Evolutionary conservation across 2,797 vertebrate species (phyloP), one percentile per base, ranked within the genome.

Genomic region (Acanthurus leucopareius): DNA sequence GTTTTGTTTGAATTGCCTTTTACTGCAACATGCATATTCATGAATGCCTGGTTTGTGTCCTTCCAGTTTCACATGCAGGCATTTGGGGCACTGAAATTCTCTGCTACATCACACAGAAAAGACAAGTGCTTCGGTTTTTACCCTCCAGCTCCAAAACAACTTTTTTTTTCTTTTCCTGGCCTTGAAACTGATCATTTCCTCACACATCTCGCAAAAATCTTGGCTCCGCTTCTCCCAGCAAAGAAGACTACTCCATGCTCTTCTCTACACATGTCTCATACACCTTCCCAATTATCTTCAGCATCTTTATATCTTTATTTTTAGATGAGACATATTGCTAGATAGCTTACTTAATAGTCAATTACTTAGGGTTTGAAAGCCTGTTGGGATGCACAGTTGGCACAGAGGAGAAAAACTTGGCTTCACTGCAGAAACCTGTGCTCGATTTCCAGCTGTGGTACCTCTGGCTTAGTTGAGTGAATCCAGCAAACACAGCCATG

Each of bases 21-120:
- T 74, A 52, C 63, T 48, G 64, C 64, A 5, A 15, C 78, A 76
- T 91, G 75, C 80, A 93, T 91, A 90, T 93, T 90, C 87, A 90
- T 89, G 77, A 79, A 58, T 48, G 65, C 54, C 62, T 61, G 54
- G 62, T 75, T 83, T 87, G 82, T 86, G 87, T 92, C 87, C 83
- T 84, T 89, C 72, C 69, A 73, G 73, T 72, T 76, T 75, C 56
- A 68, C 75, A 87, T 82, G 78, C 62, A 70, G 52, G 62, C 66
- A 65, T 87, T 60, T 3, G n/a, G 72, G 69, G 20, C 77, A 61
- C 49, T 45, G 78, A 83, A 79, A 83, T 73, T 62, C 62, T 80
- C 73, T 0, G 53, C 79, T 80, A 76, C 74, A 83, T 88, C 73
- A 81, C 77, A 69, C 53, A 60, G 79, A 73, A 73, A 79, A 84